These are phyloP conservation scores for Cheilosia soror DNA, from an alignment of 2,888 invertebrate species.

Conservation along the genomic window DNA sequence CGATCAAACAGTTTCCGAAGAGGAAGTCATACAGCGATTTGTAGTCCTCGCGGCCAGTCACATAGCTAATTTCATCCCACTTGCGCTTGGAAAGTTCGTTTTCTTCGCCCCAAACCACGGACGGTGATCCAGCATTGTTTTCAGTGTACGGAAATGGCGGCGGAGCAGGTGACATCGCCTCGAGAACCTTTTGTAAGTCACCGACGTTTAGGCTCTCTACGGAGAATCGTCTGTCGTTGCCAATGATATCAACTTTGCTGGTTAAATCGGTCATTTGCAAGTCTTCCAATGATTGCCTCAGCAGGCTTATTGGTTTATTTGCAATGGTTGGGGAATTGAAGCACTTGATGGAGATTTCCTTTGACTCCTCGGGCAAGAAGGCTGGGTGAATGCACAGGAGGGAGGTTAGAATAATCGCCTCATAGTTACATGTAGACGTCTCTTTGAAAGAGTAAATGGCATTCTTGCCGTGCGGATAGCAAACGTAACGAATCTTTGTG, in stretches of 20 bases:
- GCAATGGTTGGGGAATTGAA: slow-evolving; percentile 87
- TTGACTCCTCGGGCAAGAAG: slow-evolving; percentile 91
- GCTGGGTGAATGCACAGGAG: slow-evolving; percentile 94
- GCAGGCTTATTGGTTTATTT: slow-evolving; percentile 89
- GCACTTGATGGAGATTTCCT: slow-evolving; percentile 91
- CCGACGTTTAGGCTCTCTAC: slow-evolving; percentile 46
- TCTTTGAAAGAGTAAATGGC: slow-evolving; percentile 97
- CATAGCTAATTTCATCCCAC: slow-evolving; percentile 12
- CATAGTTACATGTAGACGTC: slow-evolving; percentile 96
- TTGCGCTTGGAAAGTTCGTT: slow-evolving; percentile 13
- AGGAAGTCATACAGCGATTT: slow-evolving; percentile 92
- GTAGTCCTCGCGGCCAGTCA: slow-evolving; percentile 83
- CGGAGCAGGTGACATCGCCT: slow-evolving; percentile 28
- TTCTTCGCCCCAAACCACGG: slow-evolving; percentile 11
- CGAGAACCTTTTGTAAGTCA: slow-evolving; percentile 53
- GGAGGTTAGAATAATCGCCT: slow-evolving; percentile 94
- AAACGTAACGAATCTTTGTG: slow-evolving; percentile 94
- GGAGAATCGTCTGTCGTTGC: slow-evolving; percentile 48
- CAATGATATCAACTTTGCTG: slow-evolving; percentile 49
- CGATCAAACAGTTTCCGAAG: slow-evolving; percentile 93
- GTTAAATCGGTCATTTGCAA: slow-evolving; percentile 84
- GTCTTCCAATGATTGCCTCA: slow-evolving; percentile 90
- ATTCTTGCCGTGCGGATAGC: slow-evolving; percentile 94
- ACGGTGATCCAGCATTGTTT: slow-evolving; percentile 22
- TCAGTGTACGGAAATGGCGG: slow-evolving; percentile 16